Evolutionary conservation across 2,888 invertebrate species (phyloP).

Genomic region (Balanococcus diminutus): DNA sequence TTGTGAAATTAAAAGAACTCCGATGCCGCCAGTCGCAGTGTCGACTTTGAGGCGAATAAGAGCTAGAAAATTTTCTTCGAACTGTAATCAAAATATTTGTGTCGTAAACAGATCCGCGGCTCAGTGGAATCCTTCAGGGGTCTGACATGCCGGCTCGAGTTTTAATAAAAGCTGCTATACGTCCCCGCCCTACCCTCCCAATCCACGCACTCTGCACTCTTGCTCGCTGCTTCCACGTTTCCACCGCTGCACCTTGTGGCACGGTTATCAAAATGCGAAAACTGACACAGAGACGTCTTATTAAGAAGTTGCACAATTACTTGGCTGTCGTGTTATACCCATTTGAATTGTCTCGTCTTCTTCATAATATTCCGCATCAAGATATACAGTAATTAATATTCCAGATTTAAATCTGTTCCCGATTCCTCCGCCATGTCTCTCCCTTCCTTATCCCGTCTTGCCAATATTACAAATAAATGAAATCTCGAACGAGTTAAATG

Average conservation of each 20-base stretch:
- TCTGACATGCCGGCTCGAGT: background rate
- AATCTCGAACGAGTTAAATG: background rate
- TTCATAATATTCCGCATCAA: conserved; percentile 7
- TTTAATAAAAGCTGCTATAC: background rate
- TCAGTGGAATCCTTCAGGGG: background rate
- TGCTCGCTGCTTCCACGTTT: too few relatives aligned
- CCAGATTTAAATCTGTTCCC: background rate
- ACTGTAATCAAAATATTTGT: conserved; percentile 11
- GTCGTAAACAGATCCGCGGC: background rate
- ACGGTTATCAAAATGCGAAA: background rate
- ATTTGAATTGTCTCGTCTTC: conserved; percentile 14
- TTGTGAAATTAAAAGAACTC: background rate
- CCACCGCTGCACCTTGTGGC: too few relatives aligned
- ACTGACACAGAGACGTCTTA: conserved; percentile 29
- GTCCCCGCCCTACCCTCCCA: background rate
- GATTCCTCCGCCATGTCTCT: background rate
- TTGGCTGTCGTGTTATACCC: conserved; percentile 23
- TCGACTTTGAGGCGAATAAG: too few relatives aligned
- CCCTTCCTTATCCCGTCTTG: background rate
- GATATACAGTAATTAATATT: conserved; percentile 9
- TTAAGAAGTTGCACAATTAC: conserved; percentile 24
- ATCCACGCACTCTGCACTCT: background rate
- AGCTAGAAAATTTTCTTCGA: conserved; percentile 8
- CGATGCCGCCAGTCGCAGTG: too few relatives aligned
- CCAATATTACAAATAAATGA: background rate